A percentile compares a stretch with the other conserved stretches of the same genome.
These are phyloP conservation scores for Danio rerio DNA, from an alignment of 2,113 vertebrate genomes.

Conservation along the genomic window GRCz12tu NC_133194.1:2384001-2384500, in stretches of 20 bases:
- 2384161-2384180: constrained; percentile 86
- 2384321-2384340: constrained; percentile 98
- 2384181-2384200: background rate
- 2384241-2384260: constrained; percentile 79
- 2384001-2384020: background rate
- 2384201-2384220: background rate
- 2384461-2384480: too few species aligned
- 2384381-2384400: too few species aligned
- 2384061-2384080: constrained; percentile 19
- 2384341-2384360: constrained; percentile 96
- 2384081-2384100: constrained; percentile 38
- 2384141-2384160: constrained; percentile 96
- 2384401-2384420: too few species aligned
- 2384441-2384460: constrained; percentile 36
- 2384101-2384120: background rate
- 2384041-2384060: background rate
- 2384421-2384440: too few species aligned
- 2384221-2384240: background rate
- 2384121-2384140: constrained; percentile 82
- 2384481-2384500: too few species aligned
- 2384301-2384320: constrained; percentile 97
- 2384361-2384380: constrained; percentile 76
- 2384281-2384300: constrained; percentile 94
- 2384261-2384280: constrained; percentile 81
- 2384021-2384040: background rate